Percentiles rank a stretch among this genome's conserved stretches.
Evolutionary conservation across 2,113 vertebrate species (phyloP).

Genomic region (Calypte anna): DNA sequence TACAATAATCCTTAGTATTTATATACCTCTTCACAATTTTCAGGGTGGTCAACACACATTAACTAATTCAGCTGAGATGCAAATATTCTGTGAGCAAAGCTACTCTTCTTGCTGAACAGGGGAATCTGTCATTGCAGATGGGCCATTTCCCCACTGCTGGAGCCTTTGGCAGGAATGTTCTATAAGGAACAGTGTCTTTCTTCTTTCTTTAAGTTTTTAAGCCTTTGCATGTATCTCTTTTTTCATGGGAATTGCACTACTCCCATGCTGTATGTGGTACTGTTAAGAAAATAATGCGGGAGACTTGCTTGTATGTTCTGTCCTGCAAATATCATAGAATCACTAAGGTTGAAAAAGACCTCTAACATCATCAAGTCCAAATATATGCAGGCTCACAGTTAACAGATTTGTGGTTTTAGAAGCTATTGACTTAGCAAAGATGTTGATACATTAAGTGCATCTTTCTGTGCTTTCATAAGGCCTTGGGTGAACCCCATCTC

Average conservation of each 20-base stretch:
- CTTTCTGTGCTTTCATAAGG: not conserved
- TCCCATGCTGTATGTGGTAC: not conserved
- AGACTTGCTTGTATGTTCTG: not conserved
- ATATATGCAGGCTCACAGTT: not conserved
- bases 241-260: not conserved
- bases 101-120: conserved; percentile 15
- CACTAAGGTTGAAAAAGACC: too few relatives aligned
- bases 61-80: conserved; percentile 37
- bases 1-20: not conserved
- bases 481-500: not conserved
- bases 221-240: not conserved
- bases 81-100: conserved; percentile 14
- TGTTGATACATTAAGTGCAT: not conserved
- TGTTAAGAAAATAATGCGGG: not conserved
- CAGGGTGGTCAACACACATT: conserved; percentile 7
- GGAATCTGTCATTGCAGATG: not conserved
- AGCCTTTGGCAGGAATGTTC: not conserved
- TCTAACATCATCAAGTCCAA: too few relatives aligned
- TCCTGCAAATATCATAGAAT: not conserved
- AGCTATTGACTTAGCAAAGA: not conserved
- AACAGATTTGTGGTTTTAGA: not conserved
- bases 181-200: not conserved
- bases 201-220: not conserved
- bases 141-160: not conserved
- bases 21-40: conserved; percentile 30